A percentile compares a stretch with the other conserved stretches of the same genome.
phyloP scores from a whole-genome alignment of 2,797 vertebrate species.

The Poeciliopsis turneri region DNA sequence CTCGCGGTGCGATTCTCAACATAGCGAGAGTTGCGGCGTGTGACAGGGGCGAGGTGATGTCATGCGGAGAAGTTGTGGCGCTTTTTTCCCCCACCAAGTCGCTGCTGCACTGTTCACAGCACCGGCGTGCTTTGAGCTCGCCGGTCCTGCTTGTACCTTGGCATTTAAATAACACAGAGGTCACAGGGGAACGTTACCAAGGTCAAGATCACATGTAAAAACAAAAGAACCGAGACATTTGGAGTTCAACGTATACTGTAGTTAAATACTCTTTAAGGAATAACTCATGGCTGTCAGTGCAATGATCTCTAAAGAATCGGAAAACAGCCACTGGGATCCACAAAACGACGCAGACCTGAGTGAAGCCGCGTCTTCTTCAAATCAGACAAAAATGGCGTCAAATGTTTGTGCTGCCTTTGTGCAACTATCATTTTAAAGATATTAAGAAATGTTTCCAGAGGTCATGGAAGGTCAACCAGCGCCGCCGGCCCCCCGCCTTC shows the following conservation, averaged over 20 bases:
- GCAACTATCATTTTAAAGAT: too few species aligned
- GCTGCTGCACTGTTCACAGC: background rate
- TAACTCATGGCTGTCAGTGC: background rate
- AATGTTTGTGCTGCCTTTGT: too few species aligned
- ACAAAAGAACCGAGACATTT: background rate
- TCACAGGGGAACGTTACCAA: background rate
- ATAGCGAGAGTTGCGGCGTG: constrained; percentile 35
- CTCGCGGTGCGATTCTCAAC: constrained; percentile 53
- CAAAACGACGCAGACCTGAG: background rate
- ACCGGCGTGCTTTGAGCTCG: background rate
- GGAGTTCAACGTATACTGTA: background rate
- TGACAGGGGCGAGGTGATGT: constrained; percentile 44
- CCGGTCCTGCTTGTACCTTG: background rate
- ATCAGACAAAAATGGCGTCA: too few species aligned
- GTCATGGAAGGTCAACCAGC: too few species aligned
- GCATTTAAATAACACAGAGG: background rate
- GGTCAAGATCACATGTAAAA: constrained; percentile 1
- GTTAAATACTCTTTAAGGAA: background rate
- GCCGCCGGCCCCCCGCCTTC: too few species aligned
- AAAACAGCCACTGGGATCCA: background rate
- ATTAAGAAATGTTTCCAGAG: too few species aligned
- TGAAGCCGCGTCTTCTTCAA: too few species aligned
- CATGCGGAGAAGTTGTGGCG: constrained; percentile 17
- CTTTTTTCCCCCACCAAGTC: constrained; percentile 11
- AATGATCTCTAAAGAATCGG: background rate